phyloP scores from a whole-genome alignment of 1,140 invertebrate species.

The Liolophura sinensis region DNA sequence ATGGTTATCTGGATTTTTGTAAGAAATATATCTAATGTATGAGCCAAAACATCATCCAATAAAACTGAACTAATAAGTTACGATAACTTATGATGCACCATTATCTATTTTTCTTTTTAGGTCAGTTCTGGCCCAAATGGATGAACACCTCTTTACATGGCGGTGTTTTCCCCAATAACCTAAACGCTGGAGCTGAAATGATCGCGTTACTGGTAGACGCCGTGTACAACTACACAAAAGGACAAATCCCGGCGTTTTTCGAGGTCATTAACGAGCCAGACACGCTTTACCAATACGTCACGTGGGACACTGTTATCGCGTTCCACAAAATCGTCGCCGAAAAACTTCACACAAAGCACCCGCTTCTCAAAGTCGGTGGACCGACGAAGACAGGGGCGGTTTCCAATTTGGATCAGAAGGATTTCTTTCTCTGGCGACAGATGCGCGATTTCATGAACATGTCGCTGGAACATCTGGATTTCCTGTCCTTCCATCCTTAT shows the following conservation, averaged over 20 bases:
- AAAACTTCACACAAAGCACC: conserved; percentile 7
- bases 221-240: no score
- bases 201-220: neutral
- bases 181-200: conserved; percentile 12
- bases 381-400: conserved; percentile 1
- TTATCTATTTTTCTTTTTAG: neutral
- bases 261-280: conserved; percentile 15
- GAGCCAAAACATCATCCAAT: no score
- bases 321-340: conserved; percentile 9
- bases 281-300: conserved; percentile 5
- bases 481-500: conserved; percentile 14
- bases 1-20: no score
- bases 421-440: conserved; percentile 6
- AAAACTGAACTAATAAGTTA: no score
- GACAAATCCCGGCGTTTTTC: neutral
- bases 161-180: conserved; percentile 11
- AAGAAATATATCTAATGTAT: no score
- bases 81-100: no score
- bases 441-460: conserved; percentile 9
- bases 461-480: conserved; percentile 11
- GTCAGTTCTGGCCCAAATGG: conserved; percentile 9
- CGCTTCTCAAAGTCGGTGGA: conserved; percentile 9
- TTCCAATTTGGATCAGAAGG: neutral
- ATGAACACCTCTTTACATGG: conserved; percentile 9
- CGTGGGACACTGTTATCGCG: conserved; percentile 7